Percentiles rank a stretch among this genome's conserved stretches.
Evolutionary conservation across 2,113 vertebrate genomes (phyloP).

Genomic region (Pampusana beccarii): DNA sequence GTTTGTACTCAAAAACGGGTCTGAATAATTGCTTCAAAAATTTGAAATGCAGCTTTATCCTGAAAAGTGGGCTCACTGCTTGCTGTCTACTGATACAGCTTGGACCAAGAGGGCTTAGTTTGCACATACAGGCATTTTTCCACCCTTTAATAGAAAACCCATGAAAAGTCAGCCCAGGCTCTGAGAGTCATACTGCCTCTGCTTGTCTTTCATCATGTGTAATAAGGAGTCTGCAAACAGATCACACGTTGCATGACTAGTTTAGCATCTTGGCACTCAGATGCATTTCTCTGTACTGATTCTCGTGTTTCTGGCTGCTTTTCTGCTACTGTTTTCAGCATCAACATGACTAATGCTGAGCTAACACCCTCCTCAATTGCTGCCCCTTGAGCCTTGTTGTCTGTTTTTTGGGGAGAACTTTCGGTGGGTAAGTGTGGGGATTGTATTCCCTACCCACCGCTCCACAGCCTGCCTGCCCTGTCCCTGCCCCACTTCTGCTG

Average conservation of each 20-base stretch:
- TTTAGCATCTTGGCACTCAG: slow-evolving; percentile 16
- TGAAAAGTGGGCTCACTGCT: background rate
- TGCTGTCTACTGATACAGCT: background rate
- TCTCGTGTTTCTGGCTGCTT: slow-evolving; percentile 18
- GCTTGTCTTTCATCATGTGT: slow-evolving; percentile 3
- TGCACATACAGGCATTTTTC: background rate
- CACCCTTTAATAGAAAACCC: background rate
- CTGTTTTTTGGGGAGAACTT: background rate
- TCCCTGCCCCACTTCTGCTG: background rate
- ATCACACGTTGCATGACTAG: slow-evolving; percentile 9
- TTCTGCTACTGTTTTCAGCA: slow-evolving; percentile 2
- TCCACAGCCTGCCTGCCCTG: background rate
- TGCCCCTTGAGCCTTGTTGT: background rate
- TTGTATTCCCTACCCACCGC: background rate
- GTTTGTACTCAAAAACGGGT: background rate
- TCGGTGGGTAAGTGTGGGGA: background rate
- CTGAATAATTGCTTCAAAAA: background rate
- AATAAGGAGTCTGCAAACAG: slow-evolving; percentile 30
- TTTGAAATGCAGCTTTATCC: background rate
- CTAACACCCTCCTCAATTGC: background rate
- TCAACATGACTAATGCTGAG: background rate
- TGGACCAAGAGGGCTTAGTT: background rate
- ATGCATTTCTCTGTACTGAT: background rate
- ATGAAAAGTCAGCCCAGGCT: background rate
- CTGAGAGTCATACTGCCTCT: background rate